Conservation (phyloP, 2,113 vertebrate genomes). For the Macaca nemestrina region DNA sequence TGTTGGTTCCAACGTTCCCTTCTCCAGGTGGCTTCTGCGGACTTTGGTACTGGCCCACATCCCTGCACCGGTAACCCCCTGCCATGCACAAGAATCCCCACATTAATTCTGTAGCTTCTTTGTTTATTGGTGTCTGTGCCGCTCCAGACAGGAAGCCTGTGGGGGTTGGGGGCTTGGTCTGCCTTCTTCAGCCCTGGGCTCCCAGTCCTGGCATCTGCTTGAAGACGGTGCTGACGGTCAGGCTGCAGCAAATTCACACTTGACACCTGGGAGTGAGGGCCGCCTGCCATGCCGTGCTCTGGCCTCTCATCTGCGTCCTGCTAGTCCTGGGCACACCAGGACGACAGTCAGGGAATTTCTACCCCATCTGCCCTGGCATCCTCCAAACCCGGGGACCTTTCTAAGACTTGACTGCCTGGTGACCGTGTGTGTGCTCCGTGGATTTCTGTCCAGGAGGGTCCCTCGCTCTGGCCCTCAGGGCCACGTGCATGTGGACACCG, state of each 20-base stretch:
- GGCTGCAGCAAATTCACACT: no score
- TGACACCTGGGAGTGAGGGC: neutral
- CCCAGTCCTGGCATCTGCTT: no score
- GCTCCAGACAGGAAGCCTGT: neutral
- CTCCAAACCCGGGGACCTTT: neutral
- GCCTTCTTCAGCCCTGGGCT: neutral
- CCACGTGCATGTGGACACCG: no score
- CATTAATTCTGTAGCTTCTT: neutral
- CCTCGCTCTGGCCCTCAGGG: neutral
- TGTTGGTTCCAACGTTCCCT: neutral
- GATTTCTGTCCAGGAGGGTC: neutral
- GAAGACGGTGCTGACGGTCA: neutral
- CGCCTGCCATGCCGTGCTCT: neutral
- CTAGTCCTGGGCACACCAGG: neutral
- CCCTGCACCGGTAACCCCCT: no score
- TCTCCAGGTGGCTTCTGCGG: neutral
- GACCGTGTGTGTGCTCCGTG: neutral
- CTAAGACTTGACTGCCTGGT: no score
- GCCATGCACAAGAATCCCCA: neutral
- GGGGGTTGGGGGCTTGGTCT: rapidly evolving
- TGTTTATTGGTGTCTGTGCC: neutral
- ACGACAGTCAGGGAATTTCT: neutral
- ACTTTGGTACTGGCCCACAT: no score
- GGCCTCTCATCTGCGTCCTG: neutral
- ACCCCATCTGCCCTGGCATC: neutral